A percentile compares a stretch with the other conserved stretches of the same genome.
phyloP scores from a whole-genome alignment of 2,888 invertebrate genomes.

The Gonocerus acuteangulatus region DNA sequence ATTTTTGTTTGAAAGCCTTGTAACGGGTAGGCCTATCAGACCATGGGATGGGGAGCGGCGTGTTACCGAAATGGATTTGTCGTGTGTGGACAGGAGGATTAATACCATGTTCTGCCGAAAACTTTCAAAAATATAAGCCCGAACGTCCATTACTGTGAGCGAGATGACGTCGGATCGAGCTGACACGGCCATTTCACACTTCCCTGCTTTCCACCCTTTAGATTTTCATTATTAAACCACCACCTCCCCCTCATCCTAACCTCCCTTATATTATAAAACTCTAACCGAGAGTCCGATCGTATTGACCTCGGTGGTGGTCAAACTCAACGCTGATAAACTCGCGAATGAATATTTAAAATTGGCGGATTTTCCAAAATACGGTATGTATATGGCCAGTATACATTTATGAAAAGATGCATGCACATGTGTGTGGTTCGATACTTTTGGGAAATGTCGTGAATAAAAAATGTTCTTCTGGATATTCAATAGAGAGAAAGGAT shows the following conservation, averaged over 20 bases:
- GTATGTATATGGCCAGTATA: too few species aligned
- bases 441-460: too few species aligned
- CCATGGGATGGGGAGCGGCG: background rate
- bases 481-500: too few species aligned
- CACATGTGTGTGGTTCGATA: too few species aligned
- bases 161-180: background rate
- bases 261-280: background rate
- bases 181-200: conserved; percentile 25
- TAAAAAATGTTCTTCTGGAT: too few species aligned
- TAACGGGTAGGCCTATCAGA: background rate
- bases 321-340: background rate
- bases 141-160: background rate
- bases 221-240: conserved; percentile 19
- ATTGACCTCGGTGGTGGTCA: background rate
- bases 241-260: background rate
- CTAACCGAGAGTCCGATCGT: background rate
- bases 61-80: conserved; percentile 22
- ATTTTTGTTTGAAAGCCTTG: background rate
- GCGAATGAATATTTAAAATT: background rate
- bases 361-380: too few species aligned
- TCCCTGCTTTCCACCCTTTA: background rate
- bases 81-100: conserved; percentile 19
- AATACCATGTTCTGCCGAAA: conserved; percentile 1
- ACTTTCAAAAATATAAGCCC: background rate
- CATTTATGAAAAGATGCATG: too few species aligned